A percentile compares a stretch with the other conserved stretches of the same genome.
These are phyloP conservation scores for Aurelia coerulea DNA, from an alignment of 30 jellyfish, hydroid and myxozoan genomes.

Conservation along the genomic window DNA sequence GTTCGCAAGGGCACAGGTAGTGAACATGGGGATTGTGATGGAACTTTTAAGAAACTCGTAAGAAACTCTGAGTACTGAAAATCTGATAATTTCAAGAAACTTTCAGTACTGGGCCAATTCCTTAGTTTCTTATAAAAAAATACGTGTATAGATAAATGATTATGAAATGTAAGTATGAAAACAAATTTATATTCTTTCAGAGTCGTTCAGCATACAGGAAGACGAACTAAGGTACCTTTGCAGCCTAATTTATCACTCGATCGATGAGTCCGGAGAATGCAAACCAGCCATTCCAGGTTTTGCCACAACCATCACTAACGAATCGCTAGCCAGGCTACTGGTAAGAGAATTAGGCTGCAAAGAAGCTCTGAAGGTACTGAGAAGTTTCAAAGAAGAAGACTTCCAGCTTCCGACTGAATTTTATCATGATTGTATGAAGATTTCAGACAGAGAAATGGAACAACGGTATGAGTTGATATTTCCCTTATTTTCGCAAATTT, in stretches of 20 bases:
- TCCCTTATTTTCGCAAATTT: neutral
- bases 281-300: slow-evolving; percentile 64
- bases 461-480: slow-evolving; percentile 46
- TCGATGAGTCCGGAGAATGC: slow-evolving; percentile 25
- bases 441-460: slow-evolving; percentile 50
- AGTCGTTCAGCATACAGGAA: slow-evolving; percentile 29
- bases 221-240: slow-evolving; percentile 43
- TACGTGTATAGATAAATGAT: too few species aligned
- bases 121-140: too few species aligned
- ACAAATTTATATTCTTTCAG: neutral
- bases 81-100: too few species aligned
- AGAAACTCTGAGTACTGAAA: too few species aligned
- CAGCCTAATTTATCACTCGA: slow-evolving; percentile 30
- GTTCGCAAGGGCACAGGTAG: too few species aligned
- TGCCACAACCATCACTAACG: slow-evolving; percentile 47
- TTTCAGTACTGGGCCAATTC: too few species aligned
- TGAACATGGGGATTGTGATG: too few species aligned
- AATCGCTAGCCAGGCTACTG: slow-evolving; percentile 50
- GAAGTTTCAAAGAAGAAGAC: slow-evolving; percentile 11
- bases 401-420: slow-evolving; percentile 9
- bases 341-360: slow-evolving; percentile 60
- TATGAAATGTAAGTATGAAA: too few species aligned
- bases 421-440: slow-evolving; percentile 48
- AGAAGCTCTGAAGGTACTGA: slow-evolving; percentile 35
- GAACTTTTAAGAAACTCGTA: too few species aligned